Evolutionary conservation across 2,113 vertebrate genomes (phyloP), one percentile per base, ranked within the genome.

Genomic region (Pithys albifrons): DNA sequence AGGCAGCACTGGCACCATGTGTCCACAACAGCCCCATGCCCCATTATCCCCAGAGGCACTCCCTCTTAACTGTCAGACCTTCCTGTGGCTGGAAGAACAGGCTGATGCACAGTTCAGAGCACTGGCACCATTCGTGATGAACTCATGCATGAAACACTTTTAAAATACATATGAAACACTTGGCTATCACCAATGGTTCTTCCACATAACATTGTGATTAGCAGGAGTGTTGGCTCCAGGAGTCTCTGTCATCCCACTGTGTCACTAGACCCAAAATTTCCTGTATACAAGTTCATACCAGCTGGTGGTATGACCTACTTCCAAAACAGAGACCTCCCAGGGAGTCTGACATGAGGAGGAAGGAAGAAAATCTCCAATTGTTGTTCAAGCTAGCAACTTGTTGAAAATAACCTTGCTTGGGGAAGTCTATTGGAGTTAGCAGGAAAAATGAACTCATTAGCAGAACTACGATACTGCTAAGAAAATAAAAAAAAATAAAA

Each of bases 81-180:
- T 28, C 33, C 14, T 3, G 1, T 28, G 1, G 0, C 18, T 52
- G 45, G 45, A 41, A 49, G 43, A 39, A 76, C 14, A 7, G 13
- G 22, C 17, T 4, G 1, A 35, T 3, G 1, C 1, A 1, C 27
- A 12, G 11, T 17, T 79, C 24, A 41, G 57, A 59, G 33, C 28
- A 39, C 24, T 51, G 29, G 22, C 24, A 28, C 35, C 2, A 19
- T 51, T 51, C 1, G 0, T 2, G 2, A 23, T 35, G n/a, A 59
- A 58, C 18, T 54, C 1, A 0, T 6, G 13, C 37, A 57, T 12
- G 43, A 29, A 28, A 17, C 0, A 0, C n/a, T 55, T 76, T 76
- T 51, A 55, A 61, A 51, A 33, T 12, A 16, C 20, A 5, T 14
- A 46, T 9, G 25, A 66, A 74, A 57, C 27, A 51, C 29, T 37